Evolutionary conservation across 2,888 invertebrate species (phyloP), one percentile per base, ranked within the genome.

Genomic region (Anticlea derivata): DNA sequence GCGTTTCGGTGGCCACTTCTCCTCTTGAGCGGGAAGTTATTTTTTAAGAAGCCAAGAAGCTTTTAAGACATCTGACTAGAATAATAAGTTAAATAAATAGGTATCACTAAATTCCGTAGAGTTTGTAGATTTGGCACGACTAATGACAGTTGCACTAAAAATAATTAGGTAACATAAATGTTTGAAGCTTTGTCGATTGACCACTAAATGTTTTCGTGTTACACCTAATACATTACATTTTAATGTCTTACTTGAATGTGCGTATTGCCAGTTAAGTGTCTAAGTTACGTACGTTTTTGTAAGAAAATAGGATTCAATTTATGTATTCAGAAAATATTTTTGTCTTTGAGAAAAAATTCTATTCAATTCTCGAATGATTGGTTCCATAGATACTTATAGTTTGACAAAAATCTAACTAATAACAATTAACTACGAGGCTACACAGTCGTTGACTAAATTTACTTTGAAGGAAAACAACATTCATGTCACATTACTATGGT

Each of bases 281-380:
- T 86, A 85, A 79, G 68, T 78, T 81, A 83, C 77, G 75, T 84
- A 84, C 75, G 79, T 74, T 62, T 79, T 75, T 79, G 85, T 89
- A 89, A 82, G 89, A 88, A 90, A 89, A 89, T 88, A 89, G 83
- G 83, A 80, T 83, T 85, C 63, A 78, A 80, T 86, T 83, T 80
- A 73, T 41, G 23, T 33, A 23, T 78, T 86, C 77, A 82, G 86
- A 89, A 89, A 90, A 90, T 88, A 88, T 75, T 71, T 74, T 73
- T 63, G 72, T 79, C 68, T 81, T 80, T 75, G 70, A 80, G 72
- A 80, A 76, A 78, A 66, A 65, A 71, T 73, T 76, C 13, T 39
- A 79, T 60, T 83, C 77, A 80, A 84, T 83, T 82, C 75, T 66
- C 78, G 73, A 82, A 80, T 71, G 66, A 72, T 84, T 83, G 79